Evolutionary conservation across 1,140 invertebrate species (phyloP), one percentile per base, ranked within the genome.

Genomic region (Drosophila virilis): DNA sequence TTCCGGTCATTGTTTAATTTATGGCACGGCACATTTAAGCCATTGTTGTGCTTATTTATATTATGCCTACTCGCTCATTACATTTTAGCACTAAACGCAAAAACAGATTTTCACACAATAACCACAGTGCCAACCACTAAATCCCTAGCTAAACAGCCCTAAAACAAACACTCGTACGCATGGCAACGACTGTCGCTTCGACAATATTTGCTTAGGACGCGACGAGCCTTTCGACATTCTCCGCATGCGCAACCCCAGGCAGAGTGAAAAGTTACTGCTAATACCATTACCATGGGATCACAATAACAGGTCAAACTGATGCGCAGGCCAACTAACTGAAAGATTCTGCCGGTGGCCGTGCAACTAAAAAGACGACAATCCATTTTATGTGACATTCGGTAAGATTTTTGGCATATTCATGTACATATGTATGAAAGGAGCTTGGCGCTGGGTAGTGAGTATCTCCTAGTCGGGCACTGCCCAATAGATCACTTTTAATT

Each of bases 41-140:
- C 58, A 46, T 81, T 74, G 65, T 71, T 61, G 13, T 62, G 35
- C 33, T 38, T 74, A 82, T 88, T 88, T 86, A 76, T 79, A 67
- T 78, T 72, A 70, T 82, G 82, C 83, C 83, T 70, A 73, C 78
- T 82, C 48, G 57, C 66, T 86, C 71, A 88, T 83, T 79, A 86
- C 42, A 67, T 55, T 78, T 70, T 66, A 78, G 71, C 81, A 67
- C 61, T 67, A 80, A 76, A 59, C 78, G 67, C 58, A 78, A 78
- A 64, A 74, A 88, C 60, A 74, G 76, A 88, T 82, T 86, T 82
- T 88, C 83, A 83, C 83, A 86, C 74, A 82, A 85, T 78, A 81
- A 80, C 80, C 77, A 62, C 77, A 59, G 65, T 65, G 71, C 52
- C 48, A 83, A 81, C 68, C 74, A 77, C 78, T 70, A 86, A 86